These are phyloP conservation scores for Hydrozoanthus tunicans DNA, from an alignment of 64 coral and sea anemone species.

Conservation along the genomic window DNA sequence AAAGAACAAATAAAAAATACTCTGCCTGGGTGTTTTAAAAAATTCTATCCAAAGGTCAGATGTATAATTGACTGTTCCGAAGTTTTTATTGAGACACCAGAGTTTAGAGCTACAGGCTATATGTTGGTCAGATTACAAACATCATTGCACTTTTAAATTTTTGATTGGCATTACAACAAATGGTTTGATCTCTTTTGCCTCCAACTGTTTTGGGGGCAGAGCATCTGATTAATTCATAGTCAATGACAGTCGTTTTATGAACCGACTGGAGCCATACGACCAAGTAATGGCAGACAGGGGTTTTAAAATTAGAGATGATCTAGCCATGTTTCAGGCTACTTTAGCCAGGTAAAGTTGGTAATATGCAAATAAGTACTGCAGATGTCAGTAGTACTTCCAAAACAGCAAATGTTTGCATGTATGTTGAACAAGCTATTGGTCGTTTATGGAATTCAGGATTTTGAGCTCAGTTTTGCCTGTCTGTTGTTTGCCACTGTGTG, in stretches of 20 bases:
- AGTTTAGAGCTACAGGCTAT: constrained; percentile 22
- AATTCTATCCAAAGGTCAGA: constrained; percentile 11
- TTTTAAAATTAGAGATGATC: constrained; percentile 35
- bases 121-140: constrained; percentile 3
- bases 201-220: constrained; percentile 8
- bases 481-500: constrained; percentile 12
- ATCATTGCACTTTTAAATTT: constrained; percentile 14
- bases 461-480: neutral
- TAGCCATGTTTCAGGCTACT: constrained; percentile 41
- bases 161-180: neutral
- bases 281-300: constrained; percentile 37
- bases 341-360: constrained; percentile 34
- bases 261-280: constrained; percentile 28
- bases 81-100: constrained; percentile 9
- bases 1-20: constrained; percentile 23
- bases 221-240: constrained; percentile 22
- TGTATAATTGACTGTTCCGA: constrained; percentile 28
- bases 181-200: constrained; percentile 4
- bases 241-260: constrained; percentile 35
- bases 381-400: constrained; percentile 11
- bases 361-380: constrained; percentile 27
- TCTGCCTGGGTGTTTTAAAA: constrained; percentile 19
- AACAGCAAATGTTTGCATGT: constrained; percentile 31
- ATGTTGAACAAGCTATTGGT: constrained; percentile 35
- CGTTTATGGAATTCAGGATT: constrained; percentile 15